phyloP scores from a whole-genome alignment of 1,140 invertebrate genomes.

The Carcinoscorpius rotundicauda region DNA sequence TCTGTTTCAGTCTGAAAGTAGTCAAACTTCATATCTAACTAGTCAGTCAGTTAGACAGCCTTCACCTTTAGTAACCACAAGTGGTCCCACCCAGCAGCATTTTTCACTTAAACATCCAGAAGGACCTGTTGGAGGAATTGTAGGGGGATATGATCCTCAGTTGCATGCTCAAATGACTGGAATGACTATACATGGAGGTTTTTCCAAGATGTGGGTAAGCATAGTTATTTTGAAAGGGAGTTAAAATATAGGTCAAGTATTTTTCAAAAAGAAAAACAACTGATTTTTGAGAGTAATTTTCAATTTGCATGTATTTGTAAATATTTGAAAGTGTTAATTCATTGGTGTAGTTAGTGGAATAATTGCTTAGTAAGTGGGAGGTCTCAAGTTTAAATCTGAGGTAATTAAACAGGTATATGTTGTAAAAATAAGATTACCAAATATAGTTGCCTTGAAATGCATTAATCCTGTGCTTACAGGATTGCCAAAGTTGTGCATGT shows the following conservation, averaged over 20 bases:
- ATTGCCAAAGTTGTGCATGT: no score
- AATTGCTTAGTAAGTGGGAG: neutral
- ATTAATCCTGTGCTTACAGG: no score
- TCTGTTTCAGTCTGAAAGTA: conserved; percentile 7
- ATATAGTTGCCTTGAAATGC: no score
- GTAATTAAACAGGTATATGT: no score
- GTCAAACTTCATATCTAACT: neutral
- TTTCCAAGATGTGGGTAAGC: conserved; percentile 20
- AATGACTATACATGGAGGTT: conserved; percentile 20
- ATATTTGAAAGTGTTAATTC: neutral
- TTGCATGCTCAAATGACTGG: conserved; percentile 20
- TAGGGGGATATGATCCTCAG: conserved; percentile 18
- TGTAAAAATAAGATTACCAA: no score
- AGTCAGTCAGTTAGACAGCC: neutral
- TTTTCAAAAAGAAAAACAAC: no score
- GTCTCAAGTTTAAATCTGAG: no score
- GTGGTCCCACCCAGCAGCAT: neutral
- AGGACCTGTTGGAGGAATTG: conserved; percentile 11
- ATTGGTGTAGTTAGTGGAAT: conserved; percentile 1
- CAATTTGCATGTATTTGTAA: neutral
- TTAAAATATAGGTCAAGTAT: neutral
- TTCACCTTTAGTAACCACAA: neutral
- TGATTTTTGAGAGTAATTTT: neutral
- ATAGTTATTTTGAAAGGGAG: neutral
- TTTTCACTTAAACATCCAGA: conserved; percentile 2